Evolutionary conservation across 2,888 invertebrate genomes (phyloP), one percentile per base, ranked within the genome.

Genomic region (Orthosia gothica): DNA sequence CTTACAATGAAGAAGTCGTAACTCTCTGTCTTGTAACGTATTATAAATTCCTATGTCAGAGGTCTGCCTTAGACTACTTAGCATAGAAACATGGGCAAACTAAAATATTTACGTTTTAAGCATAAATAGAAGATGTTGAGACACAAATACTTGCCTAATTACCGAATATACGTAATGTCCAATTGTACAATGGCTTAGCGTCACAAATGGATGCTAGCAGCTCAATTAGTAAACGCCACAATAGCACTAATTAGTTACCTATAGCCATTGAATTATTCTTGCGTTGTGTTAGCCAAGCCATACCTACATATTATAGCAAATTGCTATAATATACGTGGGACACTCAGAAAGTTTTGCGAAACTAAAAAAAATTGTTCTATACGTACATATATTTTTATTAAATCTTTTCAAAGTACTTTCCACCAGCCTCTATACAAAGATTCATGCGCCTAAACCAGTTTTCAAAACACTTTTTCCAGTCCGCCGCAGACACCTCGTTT

Each of bases 11-110:
- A 70, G 55, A 47, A 23, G 47, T 18, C 79, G 74, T 79, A 83
- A 64, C 20, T 79, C 63, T 79, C 54, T 3, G 15, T 47, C 73
- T 66, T 16, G 52, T 58, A 62, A 47, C 26, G 11, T 57, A 50
- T 66, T 54, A 79, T 70, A 79, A 55, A 74, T 70, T 70, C 59
- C 12, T 57, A 52, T 70, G 81, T 64, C 83, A 81, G 74, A 81
- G 79, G 66, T 79, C 54, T 66, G 20, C 5, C 23, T 50, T 45
- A 64, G 13, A 72, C 70, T 67, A 55, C 3, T 74, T 79, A 54
- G 64, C 75, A 79, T 65, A 66, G 50, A 82, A 61, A 68, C 40
- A 15, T 45, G 57, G n/a, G 45, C 11, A 55, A 63, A 47, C 13
- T 7, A 18, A 64, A 32, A 55, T 64, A 66, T 26, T 40, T 20